Percentiles rank a stretch among this genome's conserved stretches.
Conservation (phyloP, 2,797 vertebrate genomes). For the Myotis vivesi region DNA sequence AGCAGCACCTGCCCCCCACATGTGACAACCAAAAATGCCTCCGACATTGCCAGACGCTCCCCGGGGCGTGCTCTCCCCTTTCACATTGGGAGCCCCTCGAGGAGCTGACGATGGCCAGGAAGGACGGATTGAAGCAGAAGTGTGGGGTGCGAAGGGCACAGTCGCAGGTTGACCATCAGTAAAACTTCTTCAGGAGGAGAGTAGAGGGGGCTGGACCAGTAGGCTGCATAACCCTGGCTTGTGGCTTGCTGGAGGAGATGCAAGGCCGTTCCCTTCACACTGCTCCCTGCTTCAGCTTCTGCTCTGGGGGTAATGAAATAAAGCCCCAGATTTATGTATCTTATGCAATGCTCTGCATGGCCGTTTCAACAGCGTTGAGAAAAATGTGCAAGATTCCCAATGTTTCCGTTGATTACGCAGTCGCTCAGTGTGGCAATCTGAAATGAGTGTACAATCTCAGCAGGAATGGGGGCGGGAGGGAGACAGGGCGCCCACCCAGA, state of each 20-base stretch:
- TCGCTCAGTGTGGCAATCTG: conserved; percentile 69
- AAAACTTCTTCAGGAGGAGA: not conserved
- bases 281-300: not conserved
- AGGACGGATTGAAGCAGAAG: not conserved
- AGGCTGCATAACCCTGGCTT: not conserved
- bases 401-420: conserved; percentile 77
- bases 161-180: fast-evolving
- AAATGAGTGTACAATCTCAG: conserved; percentile 72
- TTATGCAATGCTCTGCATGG: conserved; percentile 66
- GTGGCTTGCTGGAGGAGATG: fast-evolving
- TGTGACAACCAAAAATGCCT: not conserved
- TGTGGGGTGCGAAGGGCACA: not conserved
- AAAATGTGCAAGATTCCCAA: conserved; percentile 68
- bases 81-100: fast-evolving
- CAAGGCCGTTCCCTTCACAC: not conserved
- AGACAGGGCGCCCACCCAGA: not conserved
- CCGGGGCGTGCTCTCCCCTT: fast-evolving
- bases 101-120: not conserved
- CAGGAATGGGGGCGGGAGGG: conserved; percentile 43
- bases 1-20: not conserved
- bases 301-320: not conserved
- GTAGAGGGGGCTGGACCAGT: fast-evolving
- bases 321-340: conserved; percentile 72
- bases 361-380: conserved; percentile 71
- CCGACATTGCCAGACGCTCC: not conserved